Conservation (phyloP, 2,113 vertebrate species). For the Melanostigma gelatinosum region DNA sequence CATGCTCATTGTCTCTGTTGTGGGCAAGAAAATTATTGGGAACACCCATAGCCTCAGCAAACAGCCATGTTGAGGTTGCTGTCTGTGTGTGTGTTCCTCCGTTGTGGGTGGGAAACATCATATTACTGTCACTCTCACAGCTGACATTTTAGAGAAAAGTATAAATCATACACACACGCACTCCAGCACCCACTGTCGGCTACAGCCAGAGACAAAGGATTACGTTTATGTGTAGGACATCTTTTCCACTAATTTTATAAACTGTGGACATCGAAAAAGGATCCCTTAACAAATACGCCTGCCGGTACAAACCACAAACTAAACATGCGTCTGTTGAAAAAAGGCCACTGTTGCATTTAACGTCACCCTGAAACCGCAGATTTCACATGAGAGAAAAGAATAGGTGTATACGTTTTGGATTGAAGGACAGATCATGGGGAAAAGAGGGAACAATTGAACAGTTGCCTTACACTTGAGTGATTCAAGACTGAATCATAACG, state of each 20-base stretch:
- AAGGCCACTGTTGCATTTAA: slow-evolving; percentile 18
- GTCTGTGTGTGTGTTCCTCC: slow-evolving; percentile 74
- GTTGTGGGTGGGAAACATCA: slow-evolving; percentile 75
- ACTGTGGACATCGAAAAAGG: slow-evolving; percentile 41
- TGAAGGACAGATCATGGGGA: background rate
- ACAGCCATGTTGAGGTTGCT: slow-evolving; percentile 70
- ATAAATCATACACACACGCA: slow-evolving; percentile 54
- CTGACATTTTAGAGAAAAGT: slow-evolving; percentile 60
- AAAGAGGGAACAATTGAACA: background rate
- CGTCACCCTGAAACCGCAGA: slow-evolving; percentile 1
- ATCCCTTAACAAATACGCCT: slow-evolving; percentile 24
- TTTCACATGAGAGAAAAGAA: slow-evolving; percentile 17
- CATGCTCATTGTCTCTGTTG: slow-evolving; percentile 52
- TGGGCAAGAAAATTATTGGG: slow-evolving; percentile 58
- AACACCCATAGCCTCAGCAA: slow-evolving; percentile 60
- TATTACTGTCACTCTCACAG: slow-evolving; percentile 74
- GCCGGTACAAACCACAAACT: slow-evolving; percentile 44
- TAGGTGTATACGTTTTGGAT: background rate
- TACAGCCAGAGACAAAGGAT: slow-evolving; percentile 46
- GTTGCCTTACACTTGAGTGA: background rate
- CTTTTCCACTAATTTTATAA: slow-evolving; percentile 58
- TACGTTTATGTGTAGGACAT: slow-evolving; percentile 53
- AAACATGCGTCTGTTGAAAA: slow-evolving; percentile 20
- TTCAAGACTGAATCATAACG: slow-evolving; percentile 9
- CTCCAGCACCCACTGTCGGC: slow-evolving; percentile 21